Evolutionary conservation across 2,113 vertebrate genomes (phyloP), one percentile per base, ranked within the genome.

Genomic region (Mastomys natalensis): DNA sequence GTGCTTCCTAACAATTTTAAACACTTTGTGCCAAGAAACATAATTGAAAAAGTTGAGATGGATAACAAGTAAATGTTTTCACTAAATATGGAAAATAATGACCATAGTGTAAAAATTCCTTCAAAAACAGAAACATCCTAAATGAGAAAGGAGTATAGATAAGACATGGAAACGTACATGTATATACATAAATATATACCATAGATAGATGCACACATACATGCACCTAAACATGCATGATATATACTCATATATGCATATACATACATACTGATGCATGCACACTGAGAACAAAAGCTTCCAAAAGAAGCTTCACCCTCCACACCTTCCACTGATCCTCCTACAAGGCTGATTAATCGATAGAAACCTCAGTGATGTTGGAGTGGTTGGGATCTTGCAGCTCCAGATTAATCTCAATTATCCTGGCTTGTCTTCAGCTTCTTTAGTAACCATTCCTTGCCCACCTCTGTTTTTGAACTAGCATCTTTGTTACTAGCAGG

Each of bases 31-130:
- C 17, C 48, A 62, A 34, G 45, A 93, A 87, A 64, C 12, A 85
- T 31, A 72, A 53, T 68, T 95, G 77, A 77, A 84, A 76, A 66
- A 66, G 29, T 66, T 66, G 31, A 72, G 37, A 26, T 60, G 37
- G 16, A 21, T 40, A 11, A 40, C 72, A 73, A 40, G 37, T 72
- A n/a, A 72, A 9, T 73, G 16, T 19, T 7, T 72, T n/a, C 37
- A 48, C 64, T 70, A 89, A 34, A n/a, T 58, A 55, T n/a, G 3
- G 43, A 51, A 82, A 53, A 85, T 12, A 81, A 70, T 91, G 34
- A 74, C 76, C 62, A 64, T 68, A 74, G 21, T 70, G 15, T 74
- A 86, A 95, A 92, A 78, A 91, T 91, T 93, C 3, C 60, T 34
- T 66, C 29, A 45, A 48, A 80, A 29, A 81, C 17, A 62, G 43